phyloP scores from a whole-genome alignment of 2,797 vertebrate species.

The Microctenopoma stevenorrisi region DNA sequence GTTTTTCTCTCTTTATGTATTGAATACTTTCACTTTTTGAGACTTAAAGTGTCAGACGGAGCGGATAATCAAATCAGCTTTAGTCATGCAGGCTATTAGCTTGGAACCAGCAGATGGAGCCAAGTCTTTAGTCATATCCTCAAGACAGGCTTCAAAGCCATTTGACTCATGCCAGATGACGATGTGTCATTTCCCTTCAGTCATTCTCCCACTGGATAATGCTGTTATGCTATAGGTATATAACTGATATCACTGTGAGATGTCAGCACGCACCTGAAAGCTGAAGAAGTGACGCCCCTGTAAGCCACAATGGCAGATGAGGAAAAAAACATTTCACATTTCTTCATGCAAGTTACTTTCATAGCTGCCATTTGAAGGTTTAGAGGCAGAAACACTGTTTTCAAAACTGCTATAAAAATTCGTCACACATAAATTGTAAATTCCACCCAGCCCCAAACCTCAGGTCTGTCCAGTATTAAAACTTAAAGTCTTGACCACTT shows the following conservation, averaged over 20 bases:
- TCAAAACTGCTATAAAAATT: no score
- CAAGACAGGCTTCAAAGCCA: constrained; percentile 64
- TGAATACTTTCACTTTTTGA: constrained; percentile 45
- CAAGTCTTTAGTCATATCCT: constrained; percentile 76
- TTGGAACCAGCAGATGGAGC: constrained; percentile 71
- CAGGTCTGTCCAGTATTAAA: no score
- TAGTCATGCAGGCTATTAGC: constrained; percentile 76
- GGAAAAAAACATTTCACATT: constrained; percentile 1
- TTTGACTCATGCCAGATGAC: constrained; percentile 63
- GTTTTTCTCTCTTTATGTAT: constrained; percentile 16
- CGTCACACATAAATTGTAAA: no score
- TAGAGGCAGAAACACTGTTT: constrained; percentile 4
- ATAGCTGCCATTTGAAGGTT: neutral
- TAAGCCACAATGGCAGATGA: neutral
- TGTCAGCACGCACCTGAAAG: constrained; percentile 10
- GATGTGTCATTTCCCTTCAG: constrained; percentile 59
- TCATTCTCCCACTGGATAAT: constrained; percentile 37
- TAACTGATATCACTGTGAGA: constrained; percentile 7
- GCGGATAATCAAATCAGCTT: constrained; percentile 67
- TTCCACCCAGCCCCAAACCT: no score
- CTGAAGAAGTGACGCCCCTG: neutral
- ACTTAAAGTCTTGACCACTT: no score
- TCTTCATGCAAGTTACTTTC: constrained; percentile 7
- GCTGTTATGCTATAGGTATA: constrained; percentile 27
- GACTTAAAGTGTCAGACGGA: constrained; percentile 73